These are phyloP conservation scores for Athrips mouffetella DNA, from an alignment of 2,888 invertebrate species.

Conservation along the genomic window DNA sequence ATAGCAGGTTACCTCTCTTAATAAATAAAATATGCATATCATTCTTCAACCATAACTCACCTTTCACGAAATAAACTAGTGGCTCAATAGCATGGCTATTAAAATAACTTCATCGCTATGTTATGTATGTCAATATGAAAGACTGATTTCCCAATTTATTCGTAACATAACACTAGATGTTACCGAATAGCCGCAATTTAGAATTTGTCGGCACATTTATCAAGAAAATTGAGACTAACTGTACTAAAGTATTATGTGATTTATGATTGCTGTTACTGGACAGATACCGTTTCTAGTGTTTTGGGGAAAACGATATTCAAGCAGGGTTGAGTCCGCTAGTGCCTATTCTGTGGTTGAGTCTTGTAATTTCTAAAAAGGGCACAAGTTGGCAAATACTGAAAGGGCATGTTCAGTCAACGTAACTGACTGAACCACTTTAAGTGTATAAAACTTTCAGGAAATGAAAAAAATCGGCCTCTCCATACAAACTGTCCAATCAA, in stretches of 20 bases:
- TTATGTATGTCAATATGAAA: background rate
- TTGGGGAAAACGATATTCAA: no score
- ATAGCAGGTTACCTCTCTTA: no score
- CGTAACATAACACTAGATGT: constrained; percentile 18
- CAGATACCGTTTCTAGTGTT: no score
- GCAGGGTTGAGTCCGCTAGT: no score
- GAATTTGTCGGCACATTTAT: constrained; percentile 4
- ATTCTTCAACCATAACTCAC: background rate
- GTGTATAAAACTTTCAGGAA: no score
- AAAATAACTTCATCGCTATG: background rate
- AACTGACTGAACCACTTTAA: no score
- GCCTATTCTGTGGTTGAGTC: no score
- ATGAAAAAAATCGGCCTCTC: no score
- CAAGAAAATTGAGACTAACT: background rate
- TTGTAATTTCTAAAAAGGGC: no score
- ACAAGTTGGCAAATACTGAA: no score
- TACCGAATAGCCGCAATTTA: constrained; percentile 21
- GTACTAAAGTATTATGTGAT: background rate
- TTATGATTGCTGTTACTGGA: background rate
- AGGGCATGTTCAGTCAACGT: no score
- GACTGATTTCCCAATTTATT: constrained; percentile 22
- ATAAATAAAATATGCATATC: background rate
- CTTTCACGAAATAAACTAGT: background rate
- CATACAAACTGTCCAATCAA: no score
- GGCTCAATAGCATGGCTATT: background rate